Evolutionary conservation across 2,888 invertebrate genomes (phyloP).

Genomic region (Drosophila diplacantha): DNA sequence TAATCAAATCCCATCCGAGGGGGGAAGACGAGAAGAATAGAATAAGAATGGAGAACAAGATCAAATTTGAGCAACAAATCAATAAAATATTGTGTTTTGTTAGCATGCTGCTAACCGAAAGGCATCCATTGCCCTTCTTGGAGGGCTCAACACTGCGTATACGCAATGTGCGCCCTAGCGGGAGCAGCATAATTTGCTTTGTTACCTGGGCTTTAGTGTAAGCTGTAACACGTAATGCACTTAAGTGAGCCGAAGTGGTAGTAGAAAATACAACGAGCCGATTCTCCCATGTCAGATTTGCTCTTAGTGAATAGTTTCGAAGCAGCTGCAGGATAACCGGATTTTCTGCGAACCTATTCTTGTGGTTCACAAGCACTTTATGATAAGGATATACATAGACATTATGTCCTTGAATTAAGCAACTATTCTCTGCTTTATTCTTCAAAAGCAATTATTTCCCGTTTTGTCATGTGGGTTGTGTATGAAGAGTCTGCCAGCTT

Average conservation of each 20-base stretch:
- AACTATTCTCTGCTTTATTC: not conserved
- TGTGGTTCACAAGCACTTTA: not conserved
- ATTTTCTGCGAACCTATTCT: not conserved
- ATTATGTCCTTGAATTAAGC: not conserved
- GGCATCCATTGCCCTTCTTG: conserved; percentile 1
- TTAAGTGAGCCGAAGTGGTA: conserved; percentile 11
- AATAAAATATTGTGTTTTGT: conserved; percentile 42
- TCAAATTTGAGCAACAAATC: conserved; percentile 55
- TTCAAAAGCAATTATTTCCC: conserved; percentile 18
- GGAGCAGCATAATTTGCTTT: not conserved
- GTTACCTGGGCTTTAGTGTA: conserved; percentile 19
- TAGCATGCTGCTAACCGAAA: conserved; percentile 4
- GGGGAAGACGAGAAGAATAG: conserved; percentile 3
- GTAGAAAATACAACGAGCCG: conserved; percentile 8
- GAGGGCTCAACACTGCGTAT: conserved; percentile 46
- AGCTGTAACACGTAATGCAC: conserved; percentile 16
- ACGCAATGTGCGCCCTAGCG: conserved; percentile 37
- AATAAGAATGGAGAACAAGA: conserved; percentile 37
- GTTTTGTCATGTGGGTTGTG: conserved; percentile 23
- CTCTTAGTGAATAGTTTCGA: not conserved
- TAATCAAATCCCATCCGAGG: conserved; percentile 37
- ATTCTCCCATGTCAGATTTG: not conserved
- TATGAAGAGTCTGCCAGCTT: conserved; percentile 36
- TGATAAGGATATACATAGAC: no score
- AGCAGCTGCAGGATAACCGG: not conserved